Evolutionary conservation across 2,113 vertebrate species (phyloP).

Genomic region (Capra hircus): DNA sequence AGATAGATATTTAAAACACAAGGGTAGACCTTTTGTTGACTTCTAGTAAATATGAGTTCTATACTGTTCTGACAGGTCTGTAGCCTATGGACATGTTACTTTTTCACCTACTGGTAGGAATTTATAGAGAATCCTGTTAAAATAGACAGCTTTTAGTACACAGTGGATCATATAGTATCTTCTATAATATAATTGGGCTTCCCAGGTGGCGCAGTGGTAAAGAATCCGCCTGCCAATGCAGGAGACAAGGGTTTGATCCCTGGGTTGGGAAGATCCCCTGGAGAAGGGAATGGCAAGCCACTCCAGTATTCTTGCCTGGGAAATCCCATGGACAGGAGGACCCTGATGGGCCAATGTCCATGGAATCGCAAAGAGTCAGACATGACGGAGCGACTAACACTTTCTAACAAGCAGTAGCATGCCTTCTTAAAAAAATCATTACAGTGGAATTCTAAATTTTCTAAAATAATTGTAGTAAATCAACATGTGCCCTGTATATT

Average conservation of each 20-base stretch:
- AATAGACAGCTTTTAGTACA: neutral
- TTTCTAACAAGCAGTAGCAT: neutral
- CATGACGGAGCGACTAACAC: neutral
- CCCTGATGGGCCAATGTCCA: neutral
- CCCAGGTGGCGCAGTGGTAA: neutral
- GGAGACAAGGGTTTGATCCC: neutral
- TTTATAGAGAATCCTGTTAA: neutral
- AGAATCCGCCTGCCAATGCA: neutral
- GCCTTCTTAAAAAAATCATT: neutral
- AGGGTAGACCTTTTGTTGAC: neutral
- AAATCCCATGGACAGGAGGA: neutral
- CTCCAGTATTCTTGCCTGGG: neutral
- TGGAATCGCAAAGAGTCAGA: neutral
- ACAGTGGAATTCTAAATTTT: neutral
- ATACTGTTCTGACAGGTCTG: neutral
- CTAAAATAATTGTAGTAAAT: neutral
- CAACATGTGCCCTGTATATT: neutral
- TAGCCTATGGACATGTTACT: neutral
- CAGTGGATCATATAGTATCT: neutral
- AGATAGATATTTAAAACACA: neutral
- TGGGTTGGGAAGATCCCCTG: neutral
- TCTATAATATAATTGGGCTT: neutral
- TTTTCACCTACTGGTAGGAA: neutral
- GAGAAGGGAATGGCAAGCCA: neutral
- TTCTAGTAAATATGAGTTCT: neutral